Conservation (phyloP, 2,888 invertebrate species). For the Spodoptera picta region DNA sequence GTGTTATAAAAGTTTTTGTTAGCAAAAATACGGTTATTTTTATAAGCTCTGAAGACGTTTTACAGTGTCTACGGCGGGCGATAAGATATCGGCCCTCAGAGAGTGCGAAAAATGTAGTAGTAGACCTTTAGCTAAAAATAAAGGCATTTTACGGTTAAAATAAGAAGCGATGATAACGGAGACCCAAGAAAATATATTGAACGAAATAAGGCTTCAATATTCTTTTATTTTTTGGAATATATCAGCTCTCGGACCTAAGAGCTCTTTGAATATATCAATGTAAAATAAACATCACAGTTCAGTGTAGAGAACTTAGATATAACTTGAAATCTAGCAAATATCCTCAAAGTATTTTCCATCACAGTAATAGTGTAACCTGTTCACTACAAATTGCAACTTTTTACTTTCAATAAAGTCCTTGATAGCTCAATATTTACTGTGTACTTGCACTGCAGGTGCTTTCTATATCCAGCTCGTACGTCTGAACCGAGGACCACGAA, state of each 20-base stretch:
- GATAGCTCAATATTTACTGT: slow-evolving; percentile 27
- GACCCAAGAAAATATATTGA: slow-evolving; percentile 18
- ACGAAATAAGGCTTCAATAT: slow-evolving; percentile 8
- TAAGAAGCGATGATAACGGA: slow-evolving; percentile 43
- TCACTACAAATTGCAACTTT: slow-evolving; percentile 8
- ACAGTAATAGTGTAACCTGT: background rate
- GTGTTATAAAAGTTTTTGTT: slow-evolving; percentile 17
- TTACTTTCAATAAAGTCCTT: slow-evolving; percentile 14
- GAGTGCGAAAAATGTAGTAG: slow-evolving; percentile 37
- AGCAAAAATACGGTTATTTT: slow-evolving; percentile 32
- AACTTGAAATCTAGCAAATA: background rate
- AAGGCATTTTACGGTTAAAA: slow-evolving; percentile 38
- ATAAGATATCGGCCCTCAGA: slow-evolving; percentile 47
- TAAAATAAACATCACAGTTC: no score
- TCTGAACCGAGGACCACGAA: slow-evolving; percentile 17
- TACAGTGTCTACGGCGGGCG: slow-evolving; percentile 18
- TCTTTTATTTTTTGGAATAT: background rate
- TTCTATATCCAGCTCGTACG: slow-evolving; percentile 13
- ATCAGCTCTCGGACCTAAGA: no score
- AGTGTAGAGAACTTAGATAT: background rate
- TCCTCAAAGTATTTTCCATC: no score
- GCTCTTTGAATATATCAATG: no score
- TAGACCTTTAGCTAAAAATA: slow-evolving; percentile 39
- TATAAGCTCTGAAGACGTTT: slow-evolving; percentile 30
- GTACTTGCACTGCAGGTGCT: slow-evolving; percentile 18